Percentiles rank a stretch among this genome's conserved stretches.
These are phyloP conservation scores for Rhaphigaster nebulosa DNA, from an alignment of 2,888 invertebrate species.

Conservation along the genomic window DNA sequence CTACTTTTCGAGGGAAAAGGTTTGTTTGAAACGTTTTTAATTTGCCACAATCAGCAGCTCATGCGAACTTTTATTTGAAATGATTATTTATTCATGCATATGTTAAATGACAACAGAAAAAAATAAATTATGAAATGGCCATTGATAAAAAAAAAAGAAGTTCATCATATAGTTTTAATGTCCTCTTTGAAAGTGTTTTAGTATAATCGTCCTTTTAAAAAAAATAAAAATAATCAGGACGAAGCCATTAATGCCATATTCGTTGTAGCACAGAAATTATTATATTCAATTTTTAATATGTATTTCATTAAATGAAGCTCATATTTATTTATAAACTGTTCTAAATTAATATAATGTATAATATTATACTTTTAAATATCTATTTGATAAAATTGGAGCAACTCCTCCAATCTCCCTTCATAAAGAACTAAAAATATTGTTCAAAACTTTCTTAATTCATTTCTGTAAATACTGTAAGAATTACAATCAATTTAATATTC, in stretches of 20 bases:
- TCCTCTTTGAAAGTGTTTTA: constrained; percentile 13
- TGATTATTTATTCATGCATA: constrained; percentile 49
- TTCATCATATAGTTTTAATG: background rate
- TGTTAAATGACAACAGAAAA: constrained; percentile 15
- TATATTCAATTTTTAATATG: background rate
- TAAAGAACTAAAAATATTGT: no score
- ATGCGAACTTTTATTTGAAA: background rate
- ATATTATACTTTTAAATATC: no score
- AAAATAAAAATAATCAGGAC: background rate
- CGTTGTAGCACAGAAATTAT: background rate
- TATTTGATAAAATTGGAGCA: no score
- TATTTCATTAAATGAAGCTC: background rate
- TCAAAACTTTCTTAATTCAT: no score
- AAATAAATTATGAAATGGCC: constrained; percentile 25
- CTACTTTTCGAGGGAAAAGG: background rate
- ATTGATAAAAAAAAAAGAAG: background rate
- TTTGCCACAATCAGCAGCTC: background rate
- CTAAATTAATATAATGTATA: background rate
- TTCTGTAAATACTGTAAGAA: no score
- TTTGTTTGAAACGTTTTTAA: background rate
- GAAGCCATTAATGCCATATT: background rate
- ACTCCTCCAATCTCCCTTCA: no score
- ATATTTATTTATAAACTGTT: background rate
- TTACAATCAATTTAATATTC: no score
- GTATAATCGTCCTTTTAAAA: background rate